These are phyloP conservation scores for Conomelus anceps DNA, from an alignment of 2,888 invertebrate species.

Conservation along the genomic window DNA sequence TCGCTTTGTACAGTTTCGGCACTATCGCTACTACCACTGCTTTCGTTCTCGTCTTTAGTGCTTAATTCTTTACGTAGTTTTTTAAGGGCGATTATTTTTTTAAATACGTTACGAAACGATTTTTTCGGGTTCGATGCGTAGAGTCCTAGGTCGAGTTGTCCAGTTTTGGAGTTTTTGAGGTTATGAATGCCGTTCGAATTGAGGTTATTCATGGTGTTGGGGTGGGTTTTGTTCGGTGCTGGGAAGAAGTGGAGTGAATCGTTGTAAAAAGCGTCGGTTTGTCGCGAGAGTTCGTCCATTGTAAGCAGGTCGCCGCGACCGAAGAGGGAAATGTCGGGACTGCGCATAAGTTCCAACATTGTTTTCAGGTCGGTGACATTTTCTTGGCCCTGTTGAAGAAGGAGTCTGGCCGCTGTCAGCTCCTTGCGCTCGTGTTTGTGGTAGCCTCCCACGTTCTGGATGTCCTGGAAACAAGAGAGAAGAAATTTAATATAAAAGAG, in stretches of 20 bases:
- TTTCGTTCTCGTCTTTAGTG: not conserved
- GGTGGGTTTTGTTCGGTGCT: not conserved
- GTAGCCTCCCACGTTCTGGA: slow-evolving; percentile 48
- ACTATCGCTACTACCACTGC: not conserved
- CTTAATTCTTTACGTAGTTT: not conserved
- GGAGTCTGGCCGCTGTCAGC: slow-evolving; percentile 44
- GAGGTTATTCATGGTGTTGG: not conserved
- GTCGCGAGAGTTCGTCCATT: not conserved
- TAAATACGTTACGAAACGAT: not conserved
- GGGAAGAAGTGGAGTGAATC: not conserved
- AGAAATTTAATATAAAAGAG: not conserved
- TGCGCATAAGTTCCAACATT: slow-evolving; percentile 49
- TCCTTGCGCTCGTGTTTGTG: not conserved
- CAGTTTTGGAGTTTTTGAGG: not conserved
- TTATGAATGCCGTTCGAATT: not conserved
- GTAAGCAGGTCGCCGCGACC: slow-evolving; percentile 49
- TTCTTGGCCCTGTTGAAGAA: slow-evolving; percentile 47
- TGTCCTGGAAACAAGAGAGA: slow-evolving; percentile 37
- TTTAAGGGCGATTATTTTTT: not conserved
- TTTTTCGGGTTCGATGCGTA: not conserved
- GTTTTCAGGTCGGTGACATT: slow-evolving; percentile 51
- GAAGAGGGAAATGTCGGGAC: slow-evolving; percentile 53
- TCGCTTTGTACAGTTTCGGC: not conserved
- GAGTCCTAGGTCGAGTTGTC: not conserved
- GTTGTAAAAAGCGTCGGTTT: not conserved